phyloP scores from a whole-genome alignment of 2,113 vertebrate genomes.

The Nothocercus nigrocapillus region DNA sequence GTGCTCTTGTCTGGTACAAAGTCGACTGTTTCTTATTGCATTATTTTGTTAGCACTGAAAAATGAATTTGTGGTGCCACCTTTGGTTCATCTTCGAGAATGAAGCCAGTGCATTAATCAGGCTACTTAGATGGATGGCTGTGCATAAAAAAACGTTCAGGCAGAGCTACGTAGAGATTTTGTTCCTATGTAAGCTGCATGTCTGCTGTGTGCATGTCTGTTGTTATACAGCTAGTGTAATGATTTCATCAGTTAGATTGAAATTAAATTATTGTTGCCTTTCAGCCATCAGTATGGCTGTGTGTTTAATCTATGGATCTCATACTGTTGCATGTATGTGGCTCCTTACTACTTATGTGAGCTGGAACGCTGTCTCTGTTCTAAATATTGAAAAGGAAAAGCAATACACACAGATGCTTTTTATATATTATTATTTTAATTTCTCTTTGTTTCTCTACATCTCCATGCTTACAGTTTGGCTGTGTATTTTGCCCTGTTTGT shows the following conservation, averaged over 20 bases:
- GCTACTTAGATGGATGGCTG: slow-evolving; percentile 46
- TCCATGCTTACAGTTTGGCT: background rate
- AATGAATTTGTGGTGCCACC: slow-evolving; percentile 68
- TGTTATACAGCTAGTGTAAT: background rate
- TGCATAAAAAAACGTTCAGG: background rate
- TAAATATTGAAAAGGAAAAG: background rate
- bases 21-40: background rate
- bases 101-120: slow-evolving; percentile 39
- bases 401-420: background rate
- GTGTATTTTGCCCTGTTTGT: background rate
- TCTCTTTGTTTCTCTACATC: background rate
- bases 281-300: background rate
- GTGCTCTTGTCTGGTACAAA: background rate
- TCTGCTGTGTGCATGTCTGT: fast-evolving
- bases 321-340: background rate
- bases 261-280: background rate
- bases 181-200: background rate
- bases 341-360: background rate
- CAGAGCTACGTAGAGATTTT: background rate
- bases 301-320: background rate
- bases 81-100: slow-evolving; percentile 59
- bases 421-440: background rate
- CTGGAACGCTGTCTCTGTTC: background rate
- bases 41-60: slow-evolving; percentile 33
- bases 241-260: background rate